These are phyloP conservation scores for Erethizon dorsatum DNA, from an alignment of 2,797 vertebrate genomes.

Conservation along the genomic window DNA sequence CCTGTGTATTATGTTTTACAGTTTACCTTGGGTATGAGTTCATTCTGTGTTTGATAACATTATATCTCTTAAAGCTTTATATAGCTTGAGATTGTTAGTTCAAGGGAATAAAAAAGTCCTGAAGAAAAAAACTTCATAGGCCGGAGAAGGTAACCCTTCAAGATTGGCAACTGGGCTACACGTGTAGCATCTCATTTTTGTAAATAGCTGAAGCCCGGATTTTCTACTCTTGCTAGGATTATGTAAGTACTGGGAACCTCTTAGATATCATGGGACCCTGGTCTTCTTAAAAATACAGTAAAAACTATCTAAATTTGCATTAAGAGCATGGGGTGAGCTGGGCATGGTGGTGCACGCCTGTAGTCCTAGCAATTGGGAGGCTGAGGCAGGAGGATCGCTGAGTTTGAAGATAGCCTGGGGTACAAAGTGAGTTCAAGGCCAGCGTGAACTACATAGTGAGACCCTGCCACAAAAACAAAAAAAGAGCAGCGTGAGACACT, in stretches of 20 bases:
- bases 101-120: conserved; percentile 62
- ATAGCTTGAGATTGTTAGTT: conserved; percentile 53
- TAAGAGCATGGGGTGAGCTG: background rate
- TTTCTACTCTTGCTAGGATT: conserved; percentile 32
- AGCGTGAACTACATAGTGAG: background rate
- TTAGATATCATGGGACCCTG: background rate
- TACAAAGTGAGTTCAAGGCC: background rate
- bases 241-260: conserved; percentile 37
- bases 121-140: conserved; percentile 5
- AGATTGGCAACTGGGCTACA: background rate
- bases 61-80: conserved; percentile 45
- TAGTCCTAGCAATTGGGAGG: background rate
- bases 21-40: conserved; percentile 46
- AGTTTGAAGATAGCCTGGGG: background rate
- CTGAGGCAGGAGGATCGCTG: background rate
- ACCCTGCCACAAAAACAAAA: background rate
- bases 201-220: conserved; percentile 19
- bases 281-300: background rate
- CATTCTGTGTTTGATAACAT: conserved; percentile 63
- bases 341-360: background rate
- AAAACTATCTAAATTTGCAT: background rate
- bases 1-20: conserved; percentile 5
- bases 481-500: background rate
- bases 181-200: conserved; percentile 8
- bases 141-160: background rate